These are phyloP conservation scores for Aphrophora alni DNA, from an alignment of 2,888 invertebrate species.

Conservation along the genomic window DNA sequence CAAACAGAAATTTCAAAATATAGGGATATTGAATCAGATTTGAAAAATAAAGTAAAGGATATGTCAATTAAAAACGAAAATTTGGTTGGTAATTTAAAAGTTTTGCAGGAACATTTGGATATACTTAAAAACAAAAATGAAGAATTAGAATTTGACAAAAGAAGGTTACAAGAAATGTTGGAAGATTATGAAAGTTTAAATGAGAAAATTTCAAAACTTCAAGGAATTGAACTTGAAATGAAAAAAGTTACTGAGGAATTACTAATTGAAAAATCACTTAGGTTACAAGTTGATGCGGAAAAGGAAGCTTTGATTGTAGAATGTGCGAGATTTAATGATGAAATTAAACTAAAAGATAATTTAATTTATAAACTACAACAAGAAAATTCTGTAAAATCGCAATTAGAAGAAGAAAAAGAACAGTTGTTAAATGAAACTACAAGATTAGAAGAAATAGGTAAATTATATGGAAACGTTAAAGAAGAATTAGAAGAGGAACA, in stretches of 20 bases:
- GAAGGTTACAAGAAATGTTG: slow-evolving; percentile 49
- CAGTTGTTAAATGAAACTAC: slow-evolving; percentile 53
- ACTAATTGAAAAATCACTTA: slow-evolving; percentile 52
- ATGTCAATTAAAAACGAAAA: slow-evolving; percentile 35
- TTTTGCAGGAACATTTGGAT: slow-evolving; percentile 57
- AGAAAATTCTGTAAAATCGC: not conserved
- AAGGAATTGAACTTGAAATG: slow-evolving; percentile 53
- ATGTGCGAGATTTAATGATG: slow-evolving; percentile 15
- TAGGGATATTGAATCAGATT: slow-evolving; percentile 53
- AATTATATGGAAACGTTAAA: not conserved
- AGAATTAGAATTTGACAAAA: slow-evolving; percentile 51
- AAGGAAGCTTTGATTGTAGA: slow-evolving; percentile 49
- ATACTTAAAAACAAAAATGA: slow-evolving; percentile 52
- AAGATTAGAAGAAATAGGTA: slow-evolving; percentile 27
- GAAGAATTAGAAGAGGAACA: slow-evolving; percentile 19
- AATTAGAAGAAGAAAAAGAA: slow-evolving; percentile 39
- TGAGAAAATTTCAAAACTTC: slow-evolving; percentile 49
- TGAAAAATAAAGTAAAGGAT: slow-evolving; percentile 56
- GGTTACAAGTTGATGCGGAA: slow-evolving; percentile 53
- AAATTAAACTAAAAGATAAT: slow-evolving; percentile 15
- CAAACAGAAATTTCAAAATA: slow-evolving; percentile 58
- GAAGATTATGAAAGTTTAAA: slow-evolving; percentile 45
- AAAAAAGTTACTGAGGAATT: slow-evolving; percentile 50
- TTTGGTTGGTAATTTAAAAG: slow-evolving; percentile 51
- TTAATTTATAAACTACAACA: slow-evolving; percentile 9